These are phyloP conservation scores for Sylvilagus bachmani DNA, from an alignment of 2,113 vertebrate genomes.

Conservation along the genomic window DNA sequence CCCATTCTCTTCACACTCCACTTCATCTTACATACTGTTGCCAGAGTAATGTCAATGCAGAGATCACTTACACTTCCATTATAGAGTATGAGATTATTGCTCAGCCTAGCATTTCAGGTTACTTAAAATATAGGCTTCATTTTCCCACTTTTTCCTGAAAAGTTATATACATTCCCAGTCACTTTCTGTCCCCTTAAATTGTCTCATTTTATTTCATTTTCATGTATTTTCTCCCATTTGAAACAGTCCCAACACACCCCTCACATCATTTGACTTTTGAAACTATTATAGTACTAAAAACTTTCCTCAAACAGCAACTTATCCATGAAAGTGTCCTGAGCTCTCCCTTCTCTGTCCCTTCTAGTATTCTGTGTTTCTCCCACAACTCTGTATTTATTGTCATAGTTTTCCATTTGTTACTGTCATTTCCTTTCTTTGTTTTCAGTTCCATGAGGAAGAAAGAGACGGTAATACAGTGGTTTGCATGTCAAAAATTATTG, in stretches of 20 bases:
- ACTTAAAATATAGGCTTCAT: neutral
- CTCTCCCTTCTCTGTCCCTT: neutral
- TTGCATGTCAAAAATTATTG: neutral
- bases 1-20: neutral
- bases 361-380: neutral
- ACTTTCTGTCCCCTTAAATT: neutral
- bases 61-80: neutral
- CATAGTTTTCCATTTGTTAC: neutral
- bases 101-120: slow-evolving; percentile 12
- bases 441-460: neutral
- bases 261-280: neutral
- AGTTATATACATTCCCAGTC: neutral
- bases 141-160: neutral
- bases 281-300: neutral
- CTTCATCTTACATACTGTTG: neutral
- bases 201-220: neutral
- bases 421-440: neutral
- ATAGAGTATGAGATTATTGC: neutral
- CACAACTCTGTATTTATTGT: neutral
- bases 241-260: neutral
- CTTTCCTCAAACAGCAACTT: neutral
- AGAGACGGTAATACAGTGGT: neutral
- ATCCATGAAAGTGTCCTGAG: neutral
- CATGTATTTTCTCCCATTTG: neutral
- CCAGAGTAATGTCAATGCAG: neutral